These are phyloP conservation scores for Noctuana brunneofusca DNA, from an alignment of 2,888 invertebrate species.

Conservation along the genomic window DNA sequence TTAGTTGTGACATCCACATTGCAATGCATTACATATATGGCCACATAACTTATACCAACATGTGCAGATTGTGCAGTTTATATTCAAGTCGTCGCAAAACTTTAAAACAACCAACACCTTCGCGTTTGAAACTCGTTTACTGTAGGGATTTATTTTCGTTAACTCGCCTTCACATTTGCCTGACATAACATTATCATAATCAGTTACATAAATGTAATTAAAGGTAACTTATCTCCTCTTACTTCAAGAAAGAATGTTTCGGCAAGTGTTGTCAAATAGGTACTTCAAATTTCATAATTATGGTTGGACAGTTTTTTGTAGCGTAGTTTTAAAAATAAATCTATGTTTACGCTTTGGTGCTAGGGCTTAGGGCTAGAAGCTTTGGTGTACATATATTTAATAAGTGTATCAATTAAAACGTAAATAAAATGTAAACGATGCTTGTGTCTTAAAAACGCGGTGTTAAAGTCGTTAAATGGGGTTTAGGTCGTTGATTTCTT, in stretches of 20 bases:
- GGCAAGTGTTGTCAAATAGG: constrained; percentile 3
- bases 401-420: too few relatives aligned
- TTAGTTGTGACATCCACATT: constrained; percentile 44
- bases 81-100: neutral
- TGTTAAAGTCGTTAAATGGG: neutral
- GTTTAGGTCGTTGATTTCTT: constrained; percentile 2
- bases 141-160: constrained; percentile 9
- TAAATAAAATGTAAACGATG: too few relatives aligned
- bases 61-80: neutral
- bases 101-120: neutral
- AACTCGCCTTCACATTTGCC: constrained; percentile 4
- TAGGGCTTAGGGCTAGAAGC: too few relatives aligned
- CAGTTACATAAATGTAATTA: constrained; percentile 19
- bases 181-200: constrained; percentile 2
- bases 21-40: constrained; percentile 26
- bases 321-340: too few relatives aligned
- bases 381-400: too few relatives aligned
- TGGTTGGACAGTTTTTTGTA: too few relatives aligned
- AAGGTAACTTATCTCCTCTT: neutral
- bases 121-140: constrained; percentile 12
- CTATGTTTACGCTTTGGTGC: too few relatives aligned
- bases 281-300: too few relatives aligned
- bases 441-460: neutral
- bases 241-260: too few relatives aligned
- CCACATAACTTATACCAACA: neutral